These are phyloP conservation scores for Tholera decimalis DNA, from an alignment of 2,888 invertebrate species.

Conservation along the genomic window DNA sequence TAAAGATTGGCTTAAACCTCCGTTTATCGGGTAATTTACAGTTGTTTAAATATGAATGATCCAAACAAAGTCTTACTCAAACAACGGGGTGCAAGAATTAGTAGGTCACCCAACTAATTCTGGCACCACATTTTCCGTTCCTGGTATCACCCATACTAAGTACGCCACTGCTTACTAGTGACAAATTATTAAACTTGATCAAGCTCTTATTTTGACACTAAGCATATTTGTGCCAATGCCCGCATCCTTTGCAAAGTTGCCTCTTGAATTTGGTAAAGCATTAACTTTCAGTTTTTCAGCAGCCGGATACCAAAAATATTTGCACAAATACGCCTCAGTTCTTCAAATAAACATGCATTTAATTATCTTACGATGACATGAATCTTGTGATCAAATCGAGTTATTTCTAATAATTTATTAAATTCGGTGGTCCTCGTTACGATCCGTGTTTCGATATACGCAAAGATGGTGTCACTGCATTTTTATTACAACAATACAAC, in stretches of 20 bases:
- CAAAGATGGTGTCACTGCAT: conserved; percentile 36
- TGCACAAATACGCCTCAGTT: conserved; percentile 20
- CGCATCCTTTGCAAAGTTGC: not conserved
- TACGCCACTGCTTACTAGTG: too few species aligned
- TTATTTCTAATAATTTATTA: conserved; percentile 51
- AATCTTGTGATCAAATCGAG: conserved; percentile 40
- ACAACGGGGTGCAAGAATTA: too few species aligned
- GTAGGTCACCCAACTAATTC: too few species aligned
- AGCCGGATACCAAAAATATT: conserved; percentile 1
- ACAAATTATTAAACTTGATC: conserved; percentile 37
- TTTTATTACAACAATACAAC: conserved; percentile 30
- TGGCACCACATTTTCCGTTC: too few species aligned
- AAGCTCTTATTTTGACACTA: conserved; percentile 35
- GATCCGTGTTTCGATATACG: conserved; percentile 37
- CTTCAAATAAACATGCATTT: conserved; percentile 8
- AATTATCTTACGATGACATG: conserved; percentile 38
- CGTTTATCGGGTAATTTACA: too few species aligned
- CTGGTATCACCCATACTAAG: too few species aligned
- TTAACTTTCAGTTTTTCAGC: not conserved
- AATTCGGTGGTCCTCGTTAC: conserved; percentile 64
- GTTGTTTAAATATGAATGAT: too few species aligned
- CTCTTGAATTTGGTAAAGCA: not conserved
- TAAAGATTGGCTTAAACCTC: too few species aligned
- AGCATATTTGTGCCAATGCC: conserved; percentile 12
- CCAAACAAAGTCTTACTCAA: too few species aligned